A percentile compares a stretch with the other conserved stretches of the same genome.
phyloP scores from a whole-genome alignment of 2,888 invertebrate genomes.

The Caenorhabditis uteleia region DNA sequence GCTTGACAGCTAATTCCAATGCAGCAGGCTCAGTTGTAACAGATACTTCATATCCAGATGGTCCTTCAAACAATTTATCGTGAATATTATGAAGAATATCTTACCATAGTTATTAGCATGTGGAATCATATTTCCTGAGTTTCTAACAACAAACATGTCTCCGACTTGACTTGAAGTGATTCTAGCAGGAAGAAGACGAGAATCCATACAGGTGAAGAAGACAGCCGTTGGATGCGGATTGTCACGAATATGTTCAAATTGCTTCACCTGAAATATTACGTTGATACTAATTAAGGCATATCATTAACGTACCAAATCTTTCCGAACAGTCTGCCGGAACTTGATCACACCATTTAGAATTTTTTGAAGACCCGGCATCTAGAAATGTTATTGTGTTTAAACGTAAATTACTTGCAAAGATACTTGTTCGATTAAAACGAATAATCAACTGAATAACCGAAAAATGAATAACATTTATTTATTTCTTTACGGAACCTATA shows the following conservation, averaged over 20 bases:
- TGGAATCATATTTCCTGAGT: constrained; percentile 93
- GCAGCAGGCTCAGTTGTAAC: constrained; percentile 95
- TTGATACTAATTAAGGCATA: too few species aligned
- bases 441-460: constrained; percentile 3
- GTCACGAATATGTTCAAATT: constrained; percentile 87
- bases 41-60: constrained; percentile 72
- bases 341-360: constrained; percentile 64
- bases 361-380: constrained; percentile 57
- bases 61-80: constrained; percentile 52
- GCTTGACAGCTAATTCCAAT: constrained; percentile 88
- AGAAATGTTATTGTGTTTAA: constrained; percentile 1
- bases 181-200: constrained; percentile 89
- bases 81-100: neutral
- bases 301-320: constrained; percentile 55
- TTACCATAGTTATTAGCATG: constrained; percentile 83
- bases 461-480: neutral
- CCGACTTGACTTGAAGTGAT: constrained; percentile 77
- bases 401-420: neutral
- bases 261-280: constrained; percentile 75
- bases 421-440: neutral
- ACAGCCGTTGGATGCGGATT: constrained; percentile 94
- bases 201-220: constrained; percentile 97
- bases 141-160: constrained; percentile 96
- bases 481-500: neutral
- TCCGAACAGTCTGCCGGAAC: constrained; percentile 62